Evolutionary conservation across 1,140 invertebrate genomes (phyloP), one percentile per base, ranked within the genome.

Genomic region (Heliconius himera): DNA sequence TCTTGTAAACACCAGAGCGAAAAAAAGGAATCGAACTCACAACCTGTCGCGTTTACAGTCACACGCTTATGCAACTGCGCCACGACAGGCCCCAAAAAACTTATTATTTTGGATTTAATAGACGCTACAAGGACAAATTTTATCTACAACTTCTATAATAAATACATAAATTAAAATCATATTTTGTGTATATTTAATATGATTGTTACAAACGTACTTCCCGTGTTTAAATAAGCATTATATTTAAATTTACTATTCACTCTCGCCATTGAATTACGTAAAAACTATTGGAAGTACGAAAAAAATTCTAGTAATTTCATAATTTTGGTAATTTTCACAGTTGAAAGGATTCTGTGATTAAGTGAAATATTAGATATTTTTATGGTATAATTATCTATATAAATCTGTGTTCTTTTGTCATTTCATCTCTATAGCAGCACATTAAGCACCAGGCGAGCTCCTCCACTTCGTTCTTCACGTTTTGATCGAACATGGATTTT

Each of bases 171-270:
- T 66, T 72, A 72, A 72, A 72, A 72, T 38, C 33, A 20, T 41
- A 72, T 38, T 72, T 38, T 72, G 29, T 38, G 33, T 72, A 36
- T 41, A 36, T 4, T 8, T 36, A 41, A 72, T 41, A 72, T 38
- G 1, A 72, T 72, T 41, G 36, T 38, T 38, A 72, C 36, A 38
- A 36, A 49, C 60, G 1, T 60, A 60, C 18, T 75, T 75, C 74
- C 74, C 51, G 74, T 60, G 33, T 56, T 75, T 75, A 75, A 75
- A 75, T 75, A 60, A 41, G 16, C 70, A 72, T 72, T 72, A 72
- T 66, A 66, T 11, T 66, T 22, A 66, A 6, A 66, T 66, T 26
- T 16, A 66, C 60, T 66, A 29, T 29, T 66, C 3, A 66, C 1
- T 66, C 8, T 16, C 9, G 60, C 22, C 26, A 66, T 60, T 22